These are phyloP conservation scores for Calidris pygmaea DNA, from an alignment of 2,113 vertebrate species.

Conservation along the genomic window DNA sequence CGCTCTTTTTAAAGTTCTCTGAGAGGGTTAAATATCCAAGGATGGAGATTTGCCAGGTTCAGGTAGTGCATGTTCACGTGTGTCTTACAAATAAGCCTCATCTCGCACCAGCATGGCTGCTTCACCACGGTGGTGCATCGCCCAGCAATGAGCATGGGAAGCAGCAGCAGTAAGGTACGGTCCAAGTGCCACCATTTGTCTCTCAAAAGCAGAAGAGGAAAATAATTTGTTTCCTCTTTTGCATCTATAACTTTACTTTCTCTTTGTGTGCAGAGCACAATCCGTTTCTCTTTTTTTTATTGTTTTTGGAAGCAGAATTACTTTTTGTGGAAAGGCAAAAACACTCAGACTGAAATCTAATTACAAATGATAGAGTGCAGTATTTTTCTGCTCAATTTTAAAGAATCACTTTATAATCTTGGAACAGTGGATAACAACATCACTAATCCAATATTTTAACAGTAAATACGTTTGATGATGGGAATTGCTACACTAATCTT, in stretches of 20 bases:
- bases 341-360: conserved; percentile 42
- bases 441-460: conserved; percentile 72
- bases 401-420: conserved; percentile 72
- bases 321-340: conserved; percentile 11
- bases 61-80: neutral
- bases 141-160: neutral
- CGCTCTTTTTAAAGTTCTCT: neutral
- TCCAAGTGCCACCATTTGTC: neutral
- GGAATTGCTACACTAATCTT: conserved; percentile 70
- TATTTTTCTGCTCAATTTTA: conserved; percentile 56
- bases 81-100: neutral
- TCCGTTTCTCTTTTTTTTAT: neutral
- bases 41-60: neutral
- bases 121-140: neutral
- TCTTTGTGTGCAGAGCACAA: neutral
- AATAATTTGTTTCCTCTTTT: neutral
- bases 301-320: neutral
- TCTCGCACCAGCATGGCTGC: neutral
- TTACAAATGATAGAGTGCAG: conserved; percentile 50
- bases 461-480: conserved; percentile 72
- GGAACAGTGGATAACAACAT: conserved; percentile 72
- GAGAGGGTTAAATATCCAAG: neutral
- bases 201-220: neutral
- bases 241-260: neutral
- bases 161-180: neutral